Base-by-base conservation (phyloP, 2,888 invertebrate genomes). In the Callyntrura sp. region DNA sequence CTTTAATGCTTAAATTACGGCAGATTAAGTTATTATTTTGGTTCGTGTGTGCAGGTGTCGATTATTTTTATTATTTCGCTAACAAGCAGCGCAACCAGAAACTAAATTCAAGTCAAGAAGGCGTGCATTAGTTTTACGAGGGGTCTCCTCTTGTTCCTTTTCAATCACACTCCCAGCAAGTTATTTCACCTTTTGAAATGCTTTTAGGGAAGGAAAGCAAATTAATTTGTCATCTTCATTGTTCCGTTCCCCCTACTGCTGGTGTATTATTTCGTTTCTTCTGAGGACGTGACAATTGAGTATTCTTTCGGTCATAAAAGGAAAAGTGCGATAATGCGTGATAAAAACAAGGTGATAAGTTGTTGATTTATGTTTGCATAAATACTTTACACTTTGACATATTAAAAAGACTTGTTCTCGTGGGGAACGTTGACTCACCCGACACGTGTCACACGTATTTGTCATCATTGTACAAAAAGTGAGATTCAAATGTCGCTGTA, bases 281-380 rank as follows among this genome's bases (percentile, higher is more conserved):
- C 20, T 60, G 3, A 6, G 35, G 35, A 4, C 35, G 35, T 4
- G 35, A 35, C 35, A 35, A 35, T 35, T 2, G 2, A 6, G 6
- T 35, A 2, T 35, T 35, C 3, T 35, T 35, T 35, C 35, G 6
- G 35, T 68, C 35, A n/a, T 68, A 48, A 23, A 76, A 76, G 76
- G 76, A 81, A 81, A 57, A 35, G 8, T n/a, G 79, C 14, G 35
- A 35, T 35, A 35, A 35, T 35, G 35, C 35, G n/a, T n/a, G 79
- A 81, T 81, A 60, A 81, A 28, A 81, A 25, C 51, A 25, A 51
- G 76, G 51, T 76, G 76, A 76, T 76, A 76, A 76, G 51, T 76
- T 76, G 76, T 76, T 25, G 76, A 76, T 76, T 76, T 76, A 76
- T 76, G 76, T 51, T 76, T 76, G 25, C 76, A n/a, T 25, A 76